A percentile compares a stretch with the other conserved stretches of the same genome.
These are phyloP conservation scores for Ephialtes manifestator DNA, from an alignment of 2,888 invertebrate species.

Conservation along the genomic window DNA sequence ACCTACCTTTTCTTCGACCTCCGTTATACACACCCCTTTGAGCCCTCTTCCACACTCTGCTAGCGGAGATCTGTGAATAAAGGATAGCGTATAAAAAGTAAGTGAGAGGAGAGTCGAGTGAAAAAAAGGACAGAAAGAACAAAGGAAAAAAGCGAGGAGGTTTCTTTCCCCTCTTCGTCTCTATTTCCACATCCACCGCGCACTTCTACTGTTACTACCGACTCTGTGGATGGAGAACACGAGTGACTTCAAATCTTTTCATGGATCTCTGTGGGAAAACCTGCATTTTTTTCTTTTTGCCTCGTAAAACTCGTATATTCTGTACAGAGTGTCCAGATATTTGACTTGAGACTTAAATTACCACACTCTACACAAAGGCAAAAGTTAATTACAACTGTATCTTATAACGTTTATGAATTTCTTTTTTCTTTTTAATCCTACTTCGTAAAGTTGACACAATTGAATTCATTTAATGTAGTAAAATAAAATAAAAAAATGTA, in stretches of 20 bases:
- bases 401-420: neutral
- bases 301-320: neutral
- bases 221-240: conserved; percentile 5
- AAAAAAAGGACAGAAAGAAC: conserved; percentile 34
- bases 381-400: neutral
- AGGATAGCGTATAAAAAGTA: conserved; percentile 62
- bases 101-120: conserved; percentile 29
- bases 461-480: neutral
- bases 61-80: conserved; percentile 69
- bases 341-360: neutral
- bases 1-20: conserved; percentile 67
- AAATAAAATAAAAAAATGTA: no score
- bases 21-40: conserved; percentile 46
- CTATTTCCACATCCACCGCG: conserved; percentile 9
- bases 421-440: neutral
- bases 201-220: conserved; percentile 17
- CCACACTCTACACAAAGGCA: neutral
- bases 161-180: conserved; percentile 7
- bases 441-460: neutral
- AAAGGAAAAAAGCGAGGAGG: conserved; percentile 48
- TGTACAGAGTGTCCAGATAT: neutral
- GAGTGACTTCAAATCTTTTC: conserved; percentile 42
- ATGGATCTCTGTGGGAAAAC: conserved; percentile 16
- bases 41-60: conserved; percentile 55
- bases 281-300: conserved; percentile 16